Percentiles rank a stretch among this genome's conserved stretches.
Evolutionary conservation across 1,140 invertebrate genomes (phyloP).

Genomic region (Drosophila sturtevanti): DNA sequence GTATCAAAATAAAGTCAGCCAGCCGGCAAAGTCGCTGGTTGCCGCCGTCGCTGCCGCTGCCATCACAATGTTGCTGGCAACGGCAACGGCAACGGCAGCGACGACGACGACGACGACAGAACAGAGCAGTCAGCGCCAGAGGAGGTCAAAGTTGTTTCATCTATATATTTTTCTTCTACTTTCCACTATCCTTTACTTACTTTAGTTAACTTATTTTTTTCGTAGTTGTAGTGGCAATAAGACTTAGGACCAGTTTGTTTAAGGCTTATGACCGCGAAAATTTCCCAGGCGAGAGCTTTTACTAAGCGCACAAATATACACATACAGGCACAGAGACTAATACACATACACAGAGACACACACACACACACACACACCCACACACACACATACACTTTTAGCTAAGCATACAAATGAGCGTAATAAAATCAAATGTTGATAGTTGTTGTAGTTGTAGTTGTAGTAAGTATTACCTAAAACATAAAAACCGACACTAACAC

Average conservation of each 20-base stretch:
- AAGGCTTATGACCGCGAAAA: constrained; percentile 40
- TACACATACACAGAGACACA: background rate
- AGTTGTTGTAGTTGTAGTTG: constrained; percentile 49
- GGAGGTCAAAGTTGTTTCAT: constrained; percentile 46
- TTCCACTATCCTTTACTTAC: background rate
- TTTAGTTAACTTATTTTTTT: background rate
- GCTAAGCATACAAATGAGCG: constrained; percentile 66
- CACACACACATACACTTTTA: constrained; percentile 27
- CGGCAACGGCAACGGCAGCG: constrained; percentile 26
- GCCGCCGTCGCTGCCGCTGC: constrained; percentile 35
- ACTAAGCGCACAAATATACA: background rate
- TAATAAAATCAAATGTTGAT: constrained; percentile 79
- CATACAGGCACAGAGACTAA: constrained; percentile 4
- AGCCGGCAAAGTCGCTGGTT: constrained; percentile 63
- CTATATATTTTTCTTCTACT: too few relatives aligned
- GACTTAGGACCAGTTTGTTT: constrained; percentile 33
- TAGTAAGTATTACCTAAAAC: constrained; percentile 63
- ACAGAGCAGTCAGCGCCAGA: constrained; percentile 24
- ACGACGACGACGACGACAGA: background rate
- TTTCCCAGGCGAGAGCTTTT: constrained; percentile 29
- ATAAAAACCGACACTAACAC: constrained; percentile 22
- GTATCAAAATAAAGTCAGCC: constrained; percentile 37
- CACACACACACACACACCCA: background rate
- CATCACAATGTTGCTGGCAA: constrained; percentile 54
- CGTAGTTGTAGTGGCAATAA: constrained; percentile 13